phyloP scores from a whole-genome alignment of 2,888 invertebrate genomes.

The Apotomis turbidana region DNA sequence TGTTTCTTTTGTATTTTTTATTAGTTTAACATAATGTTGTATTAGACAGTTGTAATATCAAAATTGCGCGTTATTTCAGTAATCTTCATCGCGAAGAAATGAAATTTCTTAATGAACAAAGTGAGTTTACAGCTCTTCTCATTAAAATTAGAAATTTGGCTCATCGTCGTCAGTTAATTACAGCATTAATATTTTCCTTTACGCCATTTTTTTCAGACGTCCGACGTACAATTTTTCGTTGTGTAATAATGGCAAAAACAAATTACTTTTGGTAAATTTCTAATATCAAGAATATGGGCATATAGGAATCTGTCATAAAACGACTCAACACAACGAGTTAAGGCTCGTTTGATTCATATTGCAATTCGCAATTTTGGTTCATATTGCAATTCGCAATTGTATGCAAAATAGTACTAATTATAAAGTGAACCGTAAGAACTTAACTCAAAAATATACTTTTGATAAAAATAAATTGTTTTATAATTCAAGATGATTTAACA shows the following conservation, averaged over 20 bases:
- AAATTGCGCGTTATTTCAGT: slow-evolving; percentile 6
- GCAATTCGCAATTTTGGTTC: no score
- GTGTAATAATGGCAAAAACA: neutral
- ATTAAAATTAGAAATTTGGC: slow-evolving; percentile 67
- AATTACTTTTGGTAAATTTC: neutral
- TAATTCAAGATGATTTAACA: no score
- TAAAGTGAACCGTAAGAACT: no score
- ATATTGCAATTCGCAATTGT: no score
- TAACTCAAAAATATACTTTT: no score
- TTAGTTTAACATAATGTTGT: no score
- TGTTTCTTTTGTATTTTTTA: neutral
- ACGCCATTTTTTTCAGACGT: slow-evolving; percentile 56
- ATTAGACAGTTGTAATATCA: neutral
- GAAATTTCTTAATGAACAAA: slow-evolving; percentile 59
- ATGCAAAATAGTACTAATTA: no score
- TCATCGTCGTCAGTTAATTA: slow-evolving; percentile 68
- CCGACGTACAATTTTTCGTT: slow-evolving; percentile 57
- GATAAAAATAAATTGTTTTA: no score
- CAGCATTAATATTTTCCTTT: slow-evolving; percentile 68
- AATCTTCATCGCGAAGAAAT: slow-evolving; percentile 46
- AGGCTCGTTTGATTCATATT: no score
- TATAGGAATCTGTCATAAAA: no score
- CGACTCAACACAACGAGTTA: no score
- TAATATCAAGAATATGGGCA: no score
- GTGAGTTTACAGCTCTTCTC: slow-evolving; percentile 56